These are phyloP conservation scores for Ctenosaura bakeri DNA, from an alignment of 2,797 vertebrate genomes.

Conservation along the genomic window DNA sequence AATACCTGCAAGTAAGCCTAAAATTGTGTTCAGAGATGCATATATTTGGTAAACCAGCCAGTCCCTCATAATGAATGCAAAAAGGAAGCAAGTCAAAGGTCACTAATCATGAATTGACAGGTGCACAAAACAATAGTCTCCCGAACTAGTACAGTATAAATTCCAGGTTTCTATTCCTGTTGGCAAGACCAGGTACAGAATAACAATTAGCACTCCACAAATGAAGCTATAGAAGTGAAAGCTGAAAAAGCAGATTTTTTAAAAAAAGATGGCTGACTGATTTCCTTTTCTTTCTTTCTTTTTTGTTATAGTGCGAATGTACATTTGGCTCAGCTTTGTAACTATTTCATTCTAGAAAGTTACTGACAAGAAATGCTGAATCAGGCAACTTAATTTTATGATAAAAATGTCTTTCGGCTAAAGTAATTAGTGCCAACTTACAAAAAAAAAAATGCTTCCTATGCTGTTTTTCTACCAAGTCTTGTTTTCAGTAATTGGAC, in stretches of 20 bases:
- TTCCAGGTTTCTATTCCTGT: background rate
- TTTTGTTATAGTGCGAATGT: conserved; percentile 23
- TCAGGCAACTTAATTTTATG: conserved; percentile 52
- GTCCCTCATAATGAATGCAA: background rate
- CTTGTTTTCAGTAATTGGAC: conserved; percentile 66
- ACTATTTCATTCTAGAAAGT: conserved; percentile 18
- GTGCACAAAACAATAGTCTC: background rate
- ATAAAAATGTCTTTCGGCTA: conserved; percentile 60
- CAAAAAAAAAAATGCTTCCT: conserved; percentile 42
- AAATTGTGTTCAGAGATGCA: background rate
- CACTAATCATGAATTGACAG: background rate
- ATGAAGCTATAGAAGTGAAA: background rate
- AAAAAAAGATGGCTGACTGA: background rate
- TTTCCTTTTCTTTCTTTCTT: background rate
- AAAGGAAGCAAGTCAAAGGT: background rate
- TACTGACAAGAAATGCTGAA: conserved; percentile 56
- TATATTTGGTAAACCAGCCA: too few species aligned
- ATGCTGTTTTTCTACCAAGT: conserved; percentile 49
- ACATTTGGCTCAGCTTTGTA: conserved; percentile 27
- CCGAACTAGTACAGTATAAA: background rate
- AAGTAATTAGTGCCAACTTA: conserved; percentile 63
- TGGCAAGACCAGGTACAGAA: background rate
- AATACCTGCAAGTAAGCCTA: background rate
- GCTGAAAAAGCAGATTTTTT: background rate
- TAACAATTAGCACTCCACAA: background rate